Evolutionary conservation across 2,888 invertebrate genomes (phyloP), one percentile per base, ranked within the genome.

Genomic region (Tuta absoluta): DNA sequence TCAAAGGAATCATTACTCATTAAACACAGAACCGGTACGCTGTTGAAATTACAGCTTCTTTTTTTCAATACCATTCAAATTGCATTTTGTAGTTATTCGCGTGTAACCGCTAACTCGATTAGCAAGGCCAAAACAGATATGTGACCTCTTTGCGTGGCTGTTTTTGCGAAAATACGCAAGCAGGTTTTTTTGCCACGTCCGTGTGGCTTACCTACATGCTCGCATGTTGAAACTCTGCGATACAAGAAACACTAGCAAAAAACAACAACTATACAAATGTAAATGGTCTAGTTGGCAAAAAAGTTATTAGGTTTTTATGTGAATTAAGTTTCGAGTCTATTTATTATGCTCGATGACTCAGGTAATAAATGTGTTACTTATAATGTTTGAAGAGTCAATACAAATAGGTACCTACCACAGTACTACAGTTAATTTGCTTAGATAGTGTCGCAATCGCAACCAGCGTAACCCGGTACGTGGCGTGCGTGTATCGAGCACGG

Each of bases 101-200:
- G 77, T 82, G 82, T 82, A 83, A 78, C 78, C 80, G 85, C 85
- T 87, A 89, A 89, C 80, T 84, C 80, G 84, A 86, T 89, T 89
- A 88, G 80, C 85, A 86, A 90, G 87, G 89, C 85, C 85, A 86
- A 80, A 83, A 85, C 78, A 83, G 85, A 87, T 86, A 86, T 82
- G 84, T 81, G 89, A 89, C 90, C 90, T 89, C 87, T 83, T 87
- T 87, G 82, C 79, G 81, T 78, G 79, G 85, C 84, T 60, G 51
- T 85, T 81, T 77, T 74, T 71, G 17, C 79, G 81, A 80, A 77
- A 74, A 72, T 73, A 69, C 67, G 72, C 72, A 72, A 83, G 82
- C 70, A 75, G 84, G 84, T 81, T 80, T 41, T 28, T 38, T 79
- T 76, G 70, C 72, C 69, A 72, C 75, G 74, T 73, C 64, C 67